Evolutionary conservation across 1,140 invertebrate genomes (phyloP).

Genomic region (Drosophila biarmipes): DNA sequence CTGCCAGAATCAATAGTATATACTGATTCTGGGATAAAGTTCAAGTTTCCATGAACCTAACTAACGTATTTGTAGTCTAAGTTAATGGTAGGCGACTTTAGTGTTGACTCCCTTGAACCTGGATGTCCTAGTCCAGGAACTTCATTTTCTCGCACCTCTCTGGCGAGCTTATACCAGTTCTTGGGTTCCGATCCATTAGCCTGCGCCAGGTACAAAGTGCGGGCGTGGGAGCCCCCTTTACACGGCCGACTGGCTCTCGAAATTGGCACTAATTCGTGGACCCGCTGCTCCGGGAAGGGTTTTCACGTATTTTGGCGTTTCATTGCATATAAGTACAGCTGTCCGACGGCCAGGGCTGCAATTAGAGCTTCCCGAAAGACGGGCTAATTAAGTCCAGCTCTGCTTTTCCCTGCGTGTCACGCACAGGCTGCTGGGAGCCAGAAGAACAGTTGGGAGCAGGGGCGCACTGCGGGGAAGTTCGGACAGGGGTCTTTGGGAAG

Average conservation of each 20-base stretch:
- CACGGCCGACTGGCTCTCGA: constrained; percentile 37
- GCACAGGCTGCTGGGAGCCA: constrained; percentile 4
- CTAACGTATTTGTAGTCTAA: too few species aligned
- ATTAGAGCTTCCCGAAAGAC: constrained; percentile 25
- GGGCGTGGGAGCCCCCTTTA: constrained; percentile 36
- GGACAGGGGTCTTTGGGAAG: background rate
- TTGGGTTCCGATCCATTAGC: constrained; percentile 39
- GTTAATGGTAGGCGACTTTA: too few species aligned
- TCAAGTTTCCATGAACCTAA: too few species aligned
- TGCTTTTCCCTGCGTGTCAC: constrained; percentile 19
- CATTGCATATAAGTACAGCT: constrained; percentile 47
- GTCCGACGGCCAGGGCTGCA: constrained; percentile 8
- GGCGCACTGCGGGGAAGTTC: background rate
- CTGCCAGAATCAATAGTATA: too few species aligned
- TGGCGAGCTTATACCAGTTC: constrained; percentile 21
- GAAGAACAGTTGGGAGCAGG: constrained; percentile 33
- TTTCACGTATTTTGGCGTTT: constrained; percentile 33
- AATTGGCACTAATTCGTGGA: constrained; percentile 33
- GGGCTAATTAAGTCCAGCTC: constrained; percentile 24
- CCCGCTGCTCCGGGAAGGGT: constrained; percentile 10
- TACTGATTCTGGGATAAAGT: background rate
- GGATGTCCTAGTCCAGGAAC: background rate
- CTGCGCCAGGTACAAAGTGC: constrained; percentile 41
- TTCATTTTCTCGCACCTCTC: constrained; percentile 1
- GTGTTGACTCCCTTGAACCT: background rate